These are phyloP conservation scores for Centropyge bicolor DNA, from an alignment of 2,797 vertebrate genomes.

Conservation along the genomic window DNA sequence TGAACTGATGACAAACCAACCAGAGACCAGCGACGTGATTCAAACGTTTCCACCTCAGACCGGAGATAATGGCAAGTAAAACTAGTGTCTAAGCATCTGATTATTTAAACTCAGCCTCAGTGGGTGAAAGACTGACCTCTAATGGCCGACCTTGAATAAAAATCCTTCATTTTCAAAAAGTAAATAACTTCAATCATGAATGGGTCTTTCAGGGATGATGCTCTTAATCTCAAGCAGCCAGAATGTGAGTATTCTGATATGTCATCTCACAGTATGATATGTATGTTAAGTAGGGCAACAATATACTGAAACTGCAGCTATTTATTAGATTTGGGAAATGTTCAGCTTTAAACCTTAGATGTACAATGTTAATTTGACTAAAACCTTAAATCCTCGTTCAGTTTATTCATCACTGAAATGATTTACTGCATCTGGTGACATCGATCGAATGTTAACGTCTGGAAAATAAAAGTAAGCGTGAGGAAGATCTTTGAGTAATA, in stretches of 20 bases:
- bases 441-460: neutral
- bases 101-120: neutral
- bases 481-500: conserved; percentile 8
- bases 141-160: neutral
- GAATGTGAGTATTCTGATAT: neutral
- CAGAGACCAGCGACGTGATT: neutral
- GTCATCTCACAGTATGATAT: conserved; percentile 9
- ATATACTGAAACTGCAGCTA: no score
- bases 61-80: no score
- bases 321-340: no score
- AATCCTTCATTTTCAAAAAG: no score
- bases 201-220: no score
- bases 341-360: no score
- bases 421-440: neutral
- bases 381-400: neutral
- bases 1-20: neutral
- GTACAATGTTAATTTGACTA: no score
- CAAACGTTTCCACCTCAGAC: no score
- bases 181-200: no score
- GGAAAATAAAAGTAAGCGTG: neutral
- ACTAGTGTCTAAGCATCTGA: no score
- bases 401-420: neutral
- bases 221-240: conserved; percentile 30
- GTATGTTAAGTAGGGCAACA: neutral
- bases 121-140: neutral